Base-by-base conservation (phyloP, 2,797 vertebrate species). In the Mionectes olivaceus region DNA sequence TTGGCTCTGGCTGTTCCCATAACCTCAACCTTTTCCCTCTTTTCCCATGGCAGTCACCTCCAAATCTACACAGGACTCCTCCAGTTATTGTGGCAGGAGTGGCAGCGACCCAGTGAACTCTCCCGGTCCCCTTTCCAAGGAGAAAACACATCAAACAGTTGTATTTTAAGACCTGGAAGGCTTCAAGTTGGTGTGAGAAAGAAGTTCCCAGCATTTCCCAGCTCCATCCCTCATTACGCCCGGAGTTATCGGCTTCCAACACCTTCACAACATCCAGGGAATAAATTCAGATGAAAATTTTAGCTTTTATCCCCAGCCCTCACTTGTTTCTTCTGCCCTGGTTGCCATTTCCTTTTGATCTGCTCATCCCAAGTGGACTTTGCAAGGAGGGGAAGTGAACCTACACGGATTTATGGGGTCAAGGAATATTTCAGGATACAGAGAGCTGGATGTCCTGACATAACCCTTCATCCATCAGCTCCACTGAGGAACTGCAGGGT, bases 181-280 rank as follows among this genome's bases (percentile, higher is more conserved):
- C 23, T 27, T 53, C 11, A 50, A 69, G 13, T 5, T 67, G 10
- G 8, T n/a, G 30, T 30, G 17, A 71, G 52, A 75, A 70, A n/a
- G 23, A 25, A 83, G 10, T 49, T 63, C 33, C 52, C 37, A 57
- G 9, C 9, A 52, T 37, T 67, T 49, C 11, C 22, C 33, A 56
- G 5, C 28, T 77, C 33, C 30, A 50, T 11, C 6, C 7, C 6
- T 80, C 25, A 10, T 16, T 22, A 37, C 1, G 24, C 15, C 7
- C 27, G 14, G 33, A 37, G 14, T 14, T 57, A 28, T 0, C 1
- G 0, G 1, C 4, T 69, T 84, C 55, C 30, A 73, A 22, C 11
- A 67, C 4, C 33, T 70, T 49, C 41, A 2, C 33, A 28, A 3
- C 32, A 43, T 28, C 65, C 41, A 12, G 3, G 10, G 22, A 49